Evolutionary conservation across 1,140 invertebrate genomes (phyloP), one percentile per base, ranked within the genome.

Genomic region (Heliothis subflexa): DNA sequence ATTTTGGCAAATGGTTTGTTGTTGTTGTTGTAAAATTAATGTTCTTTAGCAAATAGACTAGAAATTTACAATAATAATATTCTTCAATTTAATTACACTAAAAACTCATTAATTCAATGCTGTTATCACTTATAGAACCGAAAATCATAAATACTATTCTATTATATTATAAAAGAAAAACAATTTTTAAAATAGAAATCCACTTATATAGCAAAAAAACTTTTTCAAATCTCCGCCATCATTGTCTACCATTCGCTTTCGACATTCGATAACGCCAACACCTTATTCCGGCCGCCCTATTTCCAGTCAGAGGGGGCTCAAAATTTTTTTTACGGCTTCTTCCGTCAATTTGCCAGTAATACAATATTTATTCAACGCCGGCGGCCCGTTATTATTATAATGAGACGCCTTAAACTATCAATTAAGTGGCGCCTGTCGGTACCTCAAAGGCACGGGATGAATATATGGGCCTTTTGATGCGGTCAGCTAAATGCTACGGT

Each of bases 331-430:
- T 86, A 83, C 79, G 50, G 81, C 73, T 81, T 83, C 88, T 90
- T 89, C 85, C 88, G 86, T 90, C 90, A 92, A 92, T 92, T 93
- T 91, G 89, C 90, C 88, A 88, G 86, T 80, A 89, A 88, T 86
- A 90, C 87, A 88, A 92, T 92, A 92, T 92, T 93, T 89, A 93
- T 88, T 80, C 81, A 86, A 78, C 80, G 83, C 84, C 80, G 74
- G 82, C 72, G 82, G 86, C 78, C 68, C 16, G 82, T 83, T 85
- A 85, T 88, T 85, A 86, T 86, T 90, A 82, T 89, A 89, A 90
- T 87, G 84, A 91, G 85, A 80, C 72, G 55, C 64, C 83, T 74
- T 81, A 87, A 91, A 89, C 90, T 90, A 93, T 90, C 86, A 92
- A 92, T 92, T 93, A 92, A 84, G 57, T 78, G 91, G 89, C 92